Conservation (phyloP, 2,888 invertebrate genomes). For the Phanerotoma sp. region DNA sequence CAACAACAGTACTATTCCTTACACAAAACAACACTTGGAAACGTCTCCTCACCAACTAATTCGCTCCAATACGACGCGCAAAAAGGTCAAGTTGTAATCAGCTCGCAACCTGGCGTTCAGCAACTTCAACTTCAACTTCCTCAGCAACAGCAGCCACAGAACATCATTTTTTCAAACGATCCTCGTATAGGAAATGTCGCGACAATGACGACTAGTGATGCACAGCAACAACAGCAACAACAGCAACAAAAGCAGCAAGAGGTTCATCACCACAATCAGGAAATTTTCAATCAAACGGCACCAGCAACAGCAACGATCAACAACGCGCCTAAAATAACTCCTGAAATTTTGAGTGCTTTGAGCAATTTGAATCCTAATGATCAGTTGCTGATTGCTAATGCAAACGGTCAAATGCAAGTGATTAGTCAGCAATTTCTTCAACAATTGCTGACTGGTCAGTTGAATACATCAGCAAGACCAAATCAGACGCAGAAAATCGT, state of each 20-base stretch:
- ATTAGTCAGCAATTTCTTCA: conserved; percentile 55
- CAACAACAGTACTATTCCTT: conserved; percentile 31
- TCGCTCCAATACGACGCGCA: conserved; percentile 39
- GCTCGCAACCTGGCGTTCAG: not conserved
- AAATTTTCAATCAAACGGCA: conserved; percentile 48
- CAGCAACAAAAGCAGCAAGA: too few relatives aligned
- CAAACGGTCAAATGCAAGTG: conserved; percentile 56
- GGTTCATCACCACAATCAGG: conserved; percentile 39
- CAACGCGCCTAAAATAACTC: conserved; percentile 54
- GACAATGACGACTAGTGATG: conserved; percentile 33
- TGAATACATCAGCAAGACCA: conserved; percentile 45
- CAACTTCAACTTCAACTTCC: not conserved
- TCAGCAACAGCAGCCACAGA: conserved; percentile 31
- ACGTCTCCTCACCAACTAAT: conserved; percentile 26
- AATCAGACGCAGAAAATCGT: conserved; percentile 55
- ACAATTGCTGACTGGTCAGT: conserved; percentile 52
- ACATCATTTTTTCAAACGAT: conserved; percentile 49
- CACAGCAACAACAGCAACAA: too few relatives aligned
- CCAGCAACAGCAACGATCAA: conserved; percentile 49
- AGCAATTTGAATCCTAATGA: conserved; percentile 56
- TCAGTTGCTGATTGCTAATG: conserved; percentile 53
- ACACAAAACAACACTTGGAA: conserved; percentile 33
- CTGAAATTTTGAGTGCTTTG: conserved; percentile 53
- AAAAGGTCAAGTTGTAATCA: conserved; percentile 22
- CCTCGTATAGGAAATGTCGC: conserved; percentile 30